These are phyloP conservation scores for Cheilosia vulpina DNA, from an alignment of 2,888 invertebrate species.

Conservation along the genomic window DNA sequence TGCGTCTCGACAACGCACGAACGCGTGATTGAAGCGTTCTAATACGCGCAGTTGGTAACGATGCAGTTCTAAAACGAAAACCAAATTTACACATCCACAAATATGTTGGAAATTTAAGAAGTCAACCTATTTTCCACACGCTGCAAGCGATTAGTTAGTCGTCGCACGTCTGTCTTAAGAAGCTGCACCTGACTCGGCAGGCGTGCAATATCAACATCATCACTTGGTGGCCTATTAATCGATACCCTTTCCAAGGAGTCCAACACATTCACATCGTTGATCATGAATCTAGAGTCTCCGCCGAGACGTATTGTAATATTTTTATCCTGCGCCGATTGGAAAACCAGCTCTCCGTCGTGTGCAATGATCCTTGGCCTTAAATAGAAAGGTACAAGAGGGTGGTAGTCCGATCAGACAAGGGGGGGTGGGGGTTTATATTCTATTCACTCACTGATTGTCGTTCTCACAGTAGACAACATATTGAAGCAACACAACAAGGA, in stretches of 20 bases:
- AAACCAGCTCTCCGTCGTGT: constrained; percentile 90
- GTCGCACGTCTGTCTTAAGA: constrained; percentile 76
- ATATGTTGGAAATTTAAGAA: not conserved
- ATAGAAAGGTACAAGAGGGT: not conserved
- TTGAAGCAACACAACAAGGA: constrained; percentile 11
- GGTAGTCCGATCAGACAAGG: too few relatives aligned
- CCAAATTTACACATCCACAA: not conserved
- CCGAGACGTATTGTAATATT: constrained; percentile 90
- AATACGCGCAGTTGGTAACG: constrained; percentile 46
- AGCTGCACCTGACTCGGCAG: constrained; percentile 76
- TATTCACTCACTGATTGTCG: constrained; percentile 49
- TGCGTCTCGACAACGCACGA: constrained; percentile 53
- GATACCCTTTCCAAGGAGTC: constrained; percentile 76
- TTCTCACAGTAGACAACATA: constrained; percentile 18
- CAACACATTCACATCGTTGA: constrained; percentile 89
- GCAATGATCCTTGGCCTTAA: constrained; percentile 80
- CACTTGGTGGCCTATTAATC: not conserved
- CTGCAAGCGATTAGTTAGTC: constrained; percentile 72
- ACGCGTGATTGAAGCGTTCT: constrained; percentile 77
- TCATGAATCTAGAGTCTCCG: constrained; percentile 87
- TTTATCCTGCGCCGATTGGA: constrained; percentile 90
- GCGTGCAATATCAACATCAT: constrained; percentile 44
- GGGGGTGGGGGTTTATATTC: not conserved
- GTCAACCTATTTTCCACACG: constrained; percentile 73
- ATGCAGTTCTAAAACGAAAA: constrained; percentile 17